phyloP scores from a whole-genome alignment of 2,888 invertebrate species.

The Aleiodes alternator region DNA sequence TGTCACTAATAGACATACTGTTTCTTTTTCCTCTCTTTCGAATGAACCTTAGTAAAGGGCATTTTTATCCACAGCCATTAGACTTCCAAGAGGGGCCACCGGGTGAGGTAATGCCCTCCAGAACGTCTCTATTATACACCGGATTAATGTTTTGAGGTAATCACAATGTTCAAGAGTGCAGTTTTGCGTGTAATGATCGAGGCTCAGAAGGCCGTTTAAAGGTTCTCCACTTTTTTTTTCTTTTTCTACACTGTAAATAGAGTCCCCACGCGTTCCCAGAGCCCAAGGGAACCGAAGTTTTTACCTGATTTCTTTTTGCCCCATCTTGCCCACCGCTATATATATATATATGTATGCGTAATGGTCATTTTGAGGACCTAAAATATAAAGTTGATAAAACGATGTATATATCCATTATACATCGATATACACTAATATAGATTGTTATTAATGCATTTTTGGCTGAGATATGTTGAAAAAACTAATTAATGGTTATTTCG shows the following conservation, averaged over 20 bases:
- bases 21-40: too few relatives aligned
- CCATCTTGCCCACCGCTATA: constrained; percentile 11
- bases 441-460: too few relatives aligned
- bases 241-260: constrained; percentile 35
- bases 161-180: constrained; percentile 60
- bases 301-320: constrained; percentile 19
- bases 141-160: constrained; percentile 65
- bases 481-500: too few relatives aligned
- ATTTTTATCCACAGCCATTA: constrained; percentile 34
- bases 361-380: too few relatives aligned
- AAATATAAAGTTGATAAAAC: too few relatives aligned
- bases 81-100: constrained; percentile 42
- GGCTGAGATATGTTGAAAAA: too few relatives aligned
- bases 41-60: background rate
- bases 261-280: constrained; percentile 39
- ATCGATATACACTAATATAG: too few relatives aligned
- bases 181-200: constrained; percentile 52
- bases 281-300: constrained; percentile 13
- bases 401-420: too few relatives aligned
- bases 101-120: constrained; percentile 57
- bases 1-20: too few relatives aligned
- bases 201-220: constrained; percentile 38
- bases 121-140: constrained; percentile 70
- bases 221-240: constrained; percentile 20
- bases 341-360: too few relatives aligned